Evolutionary conservation across 1,140 invertebrate species (phyloP), one percentile per base, ranked within the genome.

Genomic region (Drosophila micromelanica): DNA sequence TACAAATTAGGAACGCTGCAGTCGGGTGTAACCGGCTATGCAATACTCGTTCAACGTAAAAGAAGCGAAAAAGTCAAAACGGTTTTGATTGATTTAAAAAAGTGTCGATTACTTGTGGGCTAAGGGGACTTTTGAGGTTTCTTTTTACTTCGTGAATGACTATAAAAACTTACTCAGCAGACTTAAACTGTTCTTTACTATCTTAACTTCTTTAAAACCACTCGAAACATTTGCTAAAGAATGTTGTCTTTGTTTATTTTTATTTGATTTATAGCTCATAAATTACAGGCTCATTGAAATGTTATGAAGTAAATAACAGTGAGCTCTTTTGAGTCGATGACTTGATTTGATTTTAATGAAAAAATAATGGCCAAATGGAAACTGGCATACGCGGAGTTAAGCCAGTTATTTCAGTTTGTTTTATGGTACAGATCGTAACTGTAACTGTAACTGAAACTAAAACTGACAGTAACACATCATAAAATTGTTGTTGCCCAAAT

Each of bases 261-360:
- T n/a, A 9, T 17, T 17, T 6, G 38, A 67, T 60, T 69, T 69
- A 61, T 61, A 48, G 42, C 43, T 17, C 52, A 42, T 63, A 63
- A 63, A 63, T 54, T 13, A 15, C 13, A 15, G 17, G 35, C 40
- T 32, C 45, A 67, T 42, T 51, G 4, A 0, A 27, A 7, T 20
- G n/a, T 20, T 43, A 30, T 11, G 23, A 45, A 45, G 30, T 37
- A 52, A 61, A 52, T 61, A 52, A 20, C 52, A 37, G 43, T 60
- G 46, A 27, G 20, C 45, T 8, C 15, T 27, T 40, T 30, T 0
- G 15, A 59, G 4, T 38, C 37, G 27, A 20, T 67, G 45, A 60
- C 17, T 60, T 68, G 37, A 67, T 51, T 60, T 37, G 15, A 51
- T 64, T 64, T 56, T 64, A 40, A 43, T 64, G 61, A 30, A 55